Conservation (phyloP, 2,797 vertebrate species). For the Scolopax rusticola region DNA sequence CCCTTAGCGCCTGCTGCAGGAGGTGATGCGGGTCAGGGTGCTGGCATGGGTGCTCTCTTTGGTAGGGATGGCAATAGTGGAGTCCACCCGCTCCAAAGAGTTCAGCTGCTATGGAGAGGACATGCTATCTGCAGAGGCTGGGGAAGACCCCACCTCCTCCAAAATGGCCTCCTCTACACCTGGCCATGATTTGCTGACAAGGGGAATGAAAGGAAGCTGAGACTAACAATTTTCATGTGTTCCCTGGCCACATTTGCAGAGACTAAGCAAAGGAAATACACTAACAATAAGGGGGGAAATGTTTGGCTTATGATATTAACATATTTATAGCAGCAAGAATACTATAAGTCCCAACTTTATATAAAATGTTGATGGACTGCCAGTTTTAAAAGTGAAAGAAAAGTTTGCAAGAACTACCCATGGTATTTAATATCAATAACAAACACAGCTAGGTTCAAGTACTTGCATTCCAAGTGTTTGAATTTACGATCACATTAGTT, state of each 20-base stretch:
- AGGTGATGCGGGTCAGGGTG: not conserved
- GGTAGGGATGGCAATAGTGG: not conserved
- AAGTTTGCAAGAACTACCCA: not conserved
- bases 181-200: not conserved
- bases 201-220: constrained; percentile 9
- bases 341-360: not conserved
- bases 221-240: not conserved
- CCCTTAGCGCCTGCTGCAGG: not conserved
- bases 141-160: not conserved
- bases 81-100: not conserved
- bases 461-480: not conserved
- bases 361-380: not conserved
- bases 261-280: constrained; percentile 35
- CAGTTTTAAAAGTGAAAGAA: constrained; percentile 18
- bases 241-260: not conserved
- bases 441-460: not conserved
- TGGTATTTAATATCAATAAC: not conserved
- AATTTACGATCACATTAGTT: not conserved
- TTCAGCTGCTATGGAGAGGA: not conserved
- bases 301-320: constrained; percentile 31
- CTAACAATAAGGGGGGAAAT: constrained; percentile 45
- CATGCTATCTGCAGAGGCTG: not conserved
- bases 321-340: constrained; percentile 11
- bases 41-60: not conserved
- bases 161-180: not conserved